phyloP scores from a whole-genome alignment of 2,113 vertebrate species.

The Ceyx cyanopectus region DNA sequence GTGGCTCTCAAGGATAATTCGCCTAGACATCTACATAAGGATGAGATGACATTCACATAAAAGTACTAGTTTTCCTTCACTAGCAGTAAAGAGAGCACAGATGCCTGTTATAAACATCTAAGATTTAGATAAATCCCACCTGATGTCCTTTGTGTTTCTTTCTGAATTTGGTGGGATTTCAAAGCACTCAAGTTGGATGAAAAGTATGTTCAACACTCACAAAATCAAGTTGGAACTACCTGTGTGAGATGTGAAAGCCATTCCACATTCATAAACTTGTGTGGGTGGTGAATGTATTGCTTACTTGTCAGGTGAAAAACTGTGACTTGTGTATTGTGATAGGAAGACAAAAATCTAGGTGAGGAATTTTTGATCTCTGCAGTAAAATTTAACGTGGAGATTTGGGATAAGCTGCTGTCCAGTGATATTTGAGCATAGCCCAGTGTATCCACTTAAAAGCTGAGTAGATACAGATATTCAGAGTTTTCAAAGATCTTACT shows the following conservation, averaged over 20 bases:
- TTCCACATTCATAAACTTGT: not conserved
- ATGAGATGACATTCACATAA: not conserved
- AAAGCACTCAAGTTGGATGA: not conserved
- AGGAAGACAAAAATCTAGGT: not conserved
- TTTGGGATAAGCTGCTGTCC: not conserved
- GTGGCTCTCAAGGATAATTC: not conserved
- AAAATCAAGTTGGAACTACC: not conserved
- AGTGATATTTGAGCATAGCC: not conserved
- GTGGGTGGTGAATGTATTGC: fast-evolving
- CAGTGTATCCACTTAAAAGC: not conserved
- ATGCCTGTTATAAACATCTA: not conserved
- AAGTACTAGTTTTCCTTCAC: not conserved
- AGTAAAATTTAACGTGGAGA: not conserved
- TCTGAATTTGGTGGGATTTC: not conserved
- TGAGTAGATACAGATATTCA: not conserved
- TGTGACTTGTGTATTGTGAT: not conserved
- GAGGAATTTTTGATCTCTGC: not conserved
- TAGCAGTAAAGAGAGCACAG: not conserved
- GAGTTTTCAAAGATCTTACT: not conserved
- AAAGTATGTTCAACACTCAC: not conserved
- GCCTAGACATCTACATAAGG: not conserved
- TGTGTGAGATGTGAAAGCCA: not conserved
- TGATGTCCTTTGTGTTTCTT: not conserved
- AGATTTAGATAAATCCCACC: not conserved
- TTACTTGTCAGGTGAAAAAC: not conserved